Base-by-base conservation (phyloP, 53 echinoderm and acorn worm genomes). In the Patiria pectinifera region DNA sequence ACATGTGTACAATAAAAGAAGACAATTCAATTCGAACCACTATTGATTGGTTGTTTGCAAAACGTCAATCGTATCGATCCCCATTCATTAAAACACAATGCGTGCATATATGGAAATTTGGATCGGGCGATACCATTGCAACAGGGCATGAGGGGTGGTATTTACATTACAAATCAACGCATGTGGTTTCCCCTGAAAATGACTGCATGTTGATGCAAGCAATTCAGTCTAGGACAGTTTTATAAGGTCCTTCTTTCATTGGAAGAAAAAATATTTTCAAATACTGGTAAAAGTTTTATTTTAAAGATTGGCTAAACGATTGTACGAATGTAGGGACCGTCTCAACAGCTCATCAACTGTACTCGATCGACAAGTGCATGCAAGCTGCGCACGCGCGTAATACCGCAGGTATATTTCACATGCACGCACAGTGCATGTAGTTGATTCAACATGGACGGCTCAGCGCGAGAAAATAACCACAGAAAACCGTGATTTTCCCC, bases 401-500 rank as follows among this genome's bases (percentile, higher is more conserved):
- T 78, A 46, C 22, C 74, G 22, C 70, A 70, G 11, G 81, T 23
- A 47, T 15, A 48, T 2, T 8, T 3, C 62, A 10, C 43, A 11
- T 77, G 43, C 45, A 62, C 14, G 14, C 60, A 25, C 15, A 25
- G 43, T 62, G 23, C 15, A 62, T 35, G 35, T 2, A 35, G 62
- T 76, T 60, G 35, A 78, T 24, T 43, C 87, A 87, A 87, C 87
- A 87, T 87, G 87, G 87, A 87, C 77, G 71, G 18, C 11, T 53
- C 43, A 35, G 59, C 60, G 60, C 78, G 60, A 23, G 78, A 87
- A 72, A 87, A 3, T 26, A 35, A 21, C 62, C 16, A 19, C 59
- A 87, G 49, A 87, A 71, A 53, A 48, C 61, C 87, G 87, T 87
- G 78, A 87, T 71, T 76, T 78, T 35, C 61, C 87, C 58, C 14